Conservation (phyloP, 2,888 invertebrate species). For the Clanis bilineata region DNA sequence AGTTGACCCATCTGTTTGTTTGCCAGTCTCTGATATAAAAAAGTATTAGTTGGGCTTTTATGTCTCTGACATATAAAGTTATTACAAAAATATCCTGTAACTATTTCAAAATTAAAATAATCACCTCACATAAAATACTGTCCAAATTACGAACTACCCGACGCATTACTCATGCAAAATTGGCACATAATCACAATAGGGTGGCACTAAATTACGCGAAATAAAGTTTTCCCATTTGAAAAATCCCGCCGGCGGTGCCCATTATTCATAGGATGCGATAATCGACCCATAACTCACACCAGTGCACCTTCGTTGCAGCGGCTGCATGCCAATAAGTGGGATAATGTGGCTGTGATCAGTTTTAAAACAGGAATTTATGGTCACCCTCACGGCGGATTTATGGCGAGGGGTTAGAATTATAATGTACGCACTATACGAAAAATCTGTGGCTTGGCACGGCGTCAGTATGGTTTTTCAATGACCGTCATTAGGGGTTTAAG, state of each 20-base stretch:
- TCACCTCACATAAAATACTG: not conserved
- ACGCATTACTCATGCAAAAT: constrained; percentile 7
- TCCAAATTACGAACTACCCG: not conserved
- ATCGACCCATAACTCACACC: constrained; percentile 65
- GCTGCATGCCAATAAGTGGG: constrained; percentile 50
- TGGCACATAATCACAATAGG: constrained; percentile 14
- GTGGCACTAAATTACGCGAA: constrained; percentile 12
- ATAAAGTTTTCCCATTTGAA: constrained; percentile 13
- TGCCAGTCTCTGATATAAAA: too few species aligned
- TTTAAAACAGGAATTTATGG: constrained; percentile 41
- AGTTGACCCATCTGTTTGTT: too few species aligned
- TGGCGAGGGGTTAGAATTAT: constrained; percentile 12
- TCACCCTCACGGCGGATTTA: constrained; percentile 8
- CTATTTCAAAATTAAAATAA: not conserved
- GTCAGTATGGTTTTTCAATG: not conserved
- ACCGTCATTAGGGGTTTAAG: not conserved
- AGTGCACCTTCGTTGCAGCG: constrained; percentile 31
- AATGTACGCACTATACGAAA: constrained; percentile 10
- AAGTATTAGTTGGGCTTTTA: too few species aligned
- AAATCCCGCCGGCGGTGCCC: constrained; percentile 27
- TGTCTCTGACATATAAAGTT: too few species aligned
- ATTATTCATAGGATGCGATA: constrained; percentile 55
- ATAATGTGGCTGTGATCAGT: constrained; percentile 59
- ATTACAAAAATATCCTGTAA: too few species aligned
- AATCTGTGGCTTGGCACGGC: constrained; percentile 6